Percentiles rank a stretch among this genome's conserved stretches.
Conservation (phyloP, 2,888 invertebrate genomes). For the Phalera bucephala region DNA sequence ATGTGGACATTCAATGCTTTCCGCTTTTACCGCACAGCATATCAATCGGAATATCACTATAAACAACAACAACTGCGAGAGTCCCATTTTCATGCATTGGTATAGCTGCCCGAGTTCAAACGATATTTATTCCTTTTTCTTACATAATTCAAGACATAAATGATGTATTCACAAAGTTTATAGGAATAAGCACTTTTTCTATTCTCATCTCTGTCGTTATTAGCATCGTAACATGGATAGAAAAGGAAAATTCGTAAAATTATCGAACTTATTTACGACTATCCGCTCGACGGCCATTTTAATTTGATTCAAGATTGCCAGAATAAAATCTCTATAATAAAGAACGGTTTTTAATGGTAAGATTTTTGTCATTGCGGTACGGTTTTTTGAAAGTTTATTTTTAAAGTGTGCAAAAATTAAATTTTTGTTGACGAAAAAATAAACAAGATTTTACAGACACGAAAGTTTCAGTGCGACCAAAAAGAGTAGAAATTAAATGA, state of each 20-base stretch:
- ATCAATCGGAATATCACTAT: constrained; percentile 54
- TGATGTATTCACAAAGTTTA: constrained; percentile 39
- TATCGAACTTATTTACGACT: constrained; percentile 60
- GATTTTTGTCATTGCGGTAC: no score
- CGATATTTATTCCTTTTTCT: constrained; percentile 55
- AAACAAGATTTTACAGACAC: no score
- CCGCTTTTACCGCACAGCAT: constrained; percentile 54
- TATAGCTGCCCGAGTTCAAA: constrained; percentile 52
- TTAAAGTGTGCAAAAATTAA: no score
- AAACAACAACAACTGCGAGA: constrained; percentile 72
- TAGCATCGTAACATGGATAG: constrained; percentile 55
- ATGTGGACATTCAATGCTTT: constrained; percentile 84
- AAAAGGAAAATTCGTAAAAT: constrained; percentile 41
- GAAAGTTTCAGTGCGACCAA: no score
- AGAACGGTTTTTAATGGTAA: no score
- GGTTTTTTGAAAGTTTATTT: no score
- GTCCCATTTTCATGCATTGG: constrained; percentile 79
- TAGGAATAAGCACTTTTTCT: constrained; percentile 44
- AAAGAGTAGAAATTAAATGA: no score
- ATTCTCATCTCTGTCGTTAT: constrained; percentile 41
- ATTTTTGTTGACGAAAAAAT: no score
- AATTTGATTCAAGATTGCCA: no score
- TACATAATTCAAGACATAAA: constrained; percentile 63
- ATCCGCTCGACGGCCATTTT: constrained; percentile 71
- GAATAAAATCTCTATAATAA: no score